Evolutionary conservation across 2,888 invertebrate genomes (phyloP).

Genomic region (Noctua janthina): DNA sequence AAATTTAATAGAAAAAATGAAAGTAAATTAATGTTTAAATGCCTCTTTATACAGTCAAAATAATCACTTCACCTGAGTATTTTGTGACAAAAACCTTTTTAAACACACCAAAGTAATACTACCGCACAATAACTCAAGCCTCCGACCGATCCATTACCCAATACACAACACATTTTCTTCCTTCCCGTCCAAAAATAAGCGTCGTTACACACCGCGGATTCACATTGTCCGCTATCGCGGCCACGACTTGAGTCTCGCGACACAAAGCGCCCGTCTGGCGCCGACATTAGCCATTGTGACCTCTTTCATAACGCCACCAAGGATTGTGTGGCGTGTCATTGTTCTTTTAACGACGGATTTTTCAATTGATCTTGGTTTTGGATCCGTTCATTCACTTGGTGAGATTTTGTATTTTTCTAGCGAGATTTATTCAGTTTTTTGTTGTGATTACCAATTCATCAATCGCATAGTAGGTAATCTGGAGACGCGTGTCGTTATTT

Average conservation of each 20-base stretch:
- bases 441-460: neutral
- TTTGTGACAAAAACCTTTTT: too few relatives aligned
- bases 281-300: slow-evolving; percentile 53
- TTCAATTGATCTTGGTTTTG: neutral
- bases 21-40: neutral
- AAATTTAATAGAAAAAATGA: neutral
- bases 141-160: neutral
- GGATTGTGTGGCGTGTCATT: slow-evolving; percentile 30
- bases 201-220: slow-evolving; percentile 3
- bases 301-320: slow-evolving; percentile 17
- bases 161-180: slow-evolving; percentile 18
- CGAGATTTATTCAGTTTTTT: neutral
- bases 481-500: neutral
- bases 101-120: neutral
- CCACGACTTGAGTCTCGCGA: slow-evolving; percentile 38
- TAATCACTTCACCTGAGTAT: neutral
- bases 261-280: slow-evolving; percentile 45
- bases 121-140: neutral
- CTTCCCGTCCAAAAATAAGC: slow-evolving; percentile 1
- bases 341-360: slow-evolving; percentile 29
- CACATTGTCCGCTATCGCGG: slow-evolving; percentile 43
- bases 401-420: neutral
- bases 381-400: slow-evolving; percentile 1
- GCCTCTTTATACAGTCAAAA: neutral
- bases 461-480: neutral